Base-by-base conservation (phyloP, 2,888 invertebrate genomes). In the Metallyticus violacea region DNA sequence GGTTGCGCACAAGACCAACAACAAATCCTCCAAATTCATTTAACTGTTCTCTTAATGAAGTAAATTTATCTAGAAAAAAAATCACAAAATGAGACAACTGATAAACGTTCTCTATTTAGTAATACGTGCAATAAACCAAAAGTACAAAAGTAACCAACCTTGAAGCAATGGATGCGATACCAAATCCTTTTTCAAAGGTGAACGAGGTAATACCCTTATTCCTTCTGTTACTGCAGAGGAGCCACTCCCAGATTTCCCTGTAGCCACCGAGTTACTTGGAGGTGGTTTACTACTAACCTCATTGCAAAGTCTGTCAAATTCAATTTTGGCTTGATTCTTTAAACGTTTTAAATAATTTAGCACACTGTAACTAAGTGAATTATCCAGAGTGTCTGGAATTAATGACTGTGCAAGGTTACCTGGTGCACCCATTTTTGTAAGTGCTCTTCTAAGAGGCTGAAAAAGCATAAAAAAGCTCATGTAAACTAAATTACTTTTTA, bases 301-400 rank as follows among this genome's bases (percentile, higher is more conserved):
- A 88, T 95, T 94, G 90, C 97, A 97, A 79, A 97, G 93, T 90
- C 97, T 86, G 91, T 98, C 98, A 90, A 97, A 97, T 91, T 98
- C 98, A 85, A 95, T 94, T 92, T 97, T 97, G 26, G 98, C 98
- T 91, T 97, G 97, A 91, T 97, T 98, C 93, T 99, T 99, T 90
- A 99, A 93, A 91, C 98, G 96, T 92, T 99, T 99, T 91, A 99
- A 93, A 92, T 99, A 98, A 92, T 98, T 98, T 88, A 98, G 94
- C 80, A 99, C 98, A 88, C 97, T 97, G 91, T 97, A 98, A 90
- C 97, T 98, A 87, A 99, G 94, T 88, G 97, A 97, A 91, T 97
- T 98, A 91, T 99, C 99, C 91, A 97, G 95, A 89, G 95, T 96
- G 90, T 99, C 99, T 0, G 99, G 98, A 87, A 99, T 95, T 89